Percentiles rank a stretch among this genome's conserved stretches.
Evolutionary conservation across 2,797 vertebrate genomes (phyloP).

Genomic region (Sciaenops ocellatus): DNA sequence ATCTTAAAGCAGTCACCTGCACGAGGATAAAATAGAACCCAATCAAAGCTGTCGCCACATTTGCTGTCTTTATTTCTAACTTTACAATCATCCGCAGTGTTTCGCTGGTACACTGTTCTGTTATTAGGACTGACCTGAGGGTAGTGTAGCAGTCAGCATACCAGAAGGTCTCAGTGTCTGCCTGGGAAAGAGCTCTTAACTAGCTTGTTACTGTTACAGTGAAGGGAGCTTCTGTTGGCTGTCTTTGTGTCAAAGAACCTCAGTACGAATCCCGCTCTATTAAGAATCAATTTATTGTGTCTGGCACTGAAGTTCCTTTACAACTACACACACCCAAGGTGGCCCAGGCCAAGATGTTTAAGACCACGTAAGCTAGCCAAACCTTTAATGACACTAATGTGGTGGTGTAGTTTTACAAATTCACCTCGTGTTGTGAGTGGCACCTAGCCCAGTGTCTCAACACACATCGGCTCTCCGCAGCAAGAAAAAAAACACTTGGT

Average conservation of each 20-base stretch:
- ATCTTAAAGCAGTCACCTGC: conserved; percentile 52
- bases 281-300: conserved; percentile 53
- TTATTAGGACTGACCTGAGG: conserved; percentile 26
- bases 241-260: background rate
- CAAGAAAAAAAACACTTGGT: conserved; percentile 22
- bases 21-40: conserved; percentile 39
- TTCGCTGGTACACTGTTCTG: background rate
- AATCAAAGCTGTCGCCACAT: background rate
- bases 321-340: conserved; percentile 26
- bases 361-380: conserved; percentile 27
- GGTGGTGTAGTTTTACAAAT: conserved; percentile 42
- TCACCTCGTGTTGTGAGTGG: conserved; percentile 16
- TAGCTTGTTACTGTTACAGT: conserved; percentile 20
- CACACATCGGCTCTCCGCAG: background rate
- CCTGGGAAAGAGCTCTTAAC: conserved; percentile 13
- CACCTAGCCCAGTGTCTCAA: conserved; percentile 24
- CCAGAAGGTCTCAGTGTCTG: background rate
- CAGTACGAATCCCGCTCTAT: conserved; percentile 23
- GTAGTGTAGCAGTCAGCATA: background rate
- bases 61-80: conserved; percentile 20
- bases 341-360: conserved; percentile 49
- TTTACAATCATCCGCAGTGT: background rate
- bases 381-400: conserved; percentile 10
- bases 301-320: conserved; percentile 46
- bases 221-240: conserved; percentile 32